These are phyloP conservation scores for Troides helena DNA, from an alignment of 2,888 invertebrate genomes.

Conservation along the genomic window DNA sequence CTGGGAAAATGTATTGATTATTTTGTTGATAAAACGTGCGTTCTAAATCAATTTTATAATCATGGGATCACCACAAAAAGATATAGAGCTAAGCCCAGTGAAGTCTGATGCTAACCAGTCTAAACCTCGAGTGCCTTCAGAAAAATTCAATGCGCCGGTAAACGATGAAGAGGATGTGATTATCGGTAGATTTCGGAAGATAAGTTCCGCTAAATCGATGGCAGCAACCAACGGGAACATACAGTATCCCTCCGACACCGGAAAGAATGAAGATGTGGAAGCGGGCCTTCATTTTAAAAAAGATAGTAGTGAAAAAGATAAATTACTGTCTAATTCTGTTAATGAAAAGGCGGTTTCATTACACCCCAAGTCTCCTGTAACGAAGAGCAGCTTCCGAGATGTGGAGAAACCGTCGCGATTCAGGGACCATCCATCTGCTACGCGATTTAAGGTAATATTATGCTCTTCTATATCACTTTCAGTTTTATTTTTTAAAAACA, in stretches of 20 bases:
- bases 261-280: slow-evolving; percentile 60
- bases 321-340: slow-evolving; percentile 48
- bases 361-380: slow-evolving; percentile 53
- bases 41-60: slow-evolving; percentile 16
- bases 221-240: slow-evolving; percentile 76
- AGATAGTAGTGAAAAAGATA: slow-evolving; percentile 58
- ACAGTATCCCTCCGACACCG: slow-evolving; percentile 63
- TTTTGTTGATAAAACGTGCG: slow-evolving; percentile 36
- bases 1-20: slow-evolving; percentile 9
- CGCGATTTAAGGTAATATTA: slow-evolving; percentile 79
- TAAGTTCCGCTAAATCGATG: slow-evolving; percentile 78
- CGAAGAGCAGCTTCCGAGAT: slow-evolving; percentile 83
- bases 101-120: slow-evolving; percentile 47
- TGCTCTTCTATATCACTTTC: no score
- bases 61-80: slow-evolving; percentile 65
- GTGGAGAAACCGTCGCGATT: slow-evolving; percentile 82
- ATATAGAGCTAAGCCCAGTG: slow-evolving; percentile 69
- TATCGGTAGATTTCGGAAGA: slow-evolving; percentile 75
- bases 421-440: slow-evolving; percentile 81
- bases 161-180: slow-evolving; percentile 74
- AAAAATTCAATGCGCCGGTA: slow-evolving; percentile 49
- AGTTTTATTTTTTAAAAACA: no score
- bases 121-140: slow-evolving; percentile 37
- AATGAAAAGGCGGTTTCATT: slow-evolving; percentile 46
- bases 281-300: slow-evolving; percentile 62